These are phyloP conservation scores for Eupithecia exiguata DNA, from an alignment of 2,888 invertebrate species.

Conservation along the genomic window DNA sequence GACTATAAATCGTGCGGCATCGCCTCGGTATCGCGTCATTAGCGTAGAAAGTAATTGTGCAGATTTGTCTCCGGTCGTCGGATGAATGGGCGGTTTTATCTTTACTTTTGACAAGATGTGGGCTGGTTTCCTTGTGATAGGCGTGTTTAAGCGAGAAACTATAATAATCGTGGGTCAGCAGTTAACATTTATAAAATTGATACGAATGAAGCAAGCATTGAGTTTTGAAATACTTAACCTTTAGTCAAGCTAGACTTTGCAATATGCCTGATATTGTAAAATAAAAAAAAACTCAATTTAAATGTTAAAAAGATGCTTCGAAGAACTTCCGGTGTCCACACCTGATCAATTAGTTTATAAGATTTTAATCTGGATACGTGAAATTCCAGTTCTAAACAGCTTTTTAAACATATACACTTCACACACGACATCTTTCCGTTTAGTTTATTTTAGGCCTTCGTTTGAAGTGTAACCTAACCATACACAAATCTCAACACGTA, in stretches of 20 bases:
- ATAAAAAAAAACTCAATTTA: background rate
- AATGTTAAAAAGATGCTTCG: background rate
- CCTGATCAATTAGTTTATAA: constrained; percentile 12
- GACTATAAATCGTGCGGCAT: constrained; percentile 74
- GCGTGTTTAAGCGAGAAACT: constrained; percentile 40
- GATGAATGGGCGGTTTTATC: constrained; percentile 66
- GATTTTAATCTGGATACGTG: constrained; percentile 20
- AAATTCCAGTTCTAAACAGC: constrained; percentile 10
- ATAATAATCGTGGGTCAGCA: background rate
- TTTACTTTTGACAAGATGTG: constrained; percentile 62
- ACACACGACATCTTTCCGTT: background rate
- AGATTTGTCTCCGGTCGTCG: constrained; percentile 68
- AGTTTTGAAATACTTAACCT: background rate
- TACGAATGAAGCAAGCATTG: background rate
- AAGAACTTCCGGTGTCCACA: constrained; percentile 4
- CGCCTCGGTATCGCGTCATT: constrained; percentile 74
- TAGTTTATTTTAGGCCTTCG: background rate
- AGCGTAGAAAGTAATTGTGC: constrained; percentile 74
- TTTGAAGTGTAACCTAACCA: background rate
- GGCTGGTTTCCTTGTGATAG: constrained; percentile 47
- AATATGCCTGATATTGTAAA: background rate
- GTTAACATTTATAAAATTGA: background rate
- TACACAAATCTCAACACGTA: background rate
- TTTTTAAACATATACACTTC: background rate
- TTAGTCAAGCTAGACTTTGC: background rate